phyloP scores from a whole-genome alignment of 2,113 vertebrate genomes.

The Aythya baeri region DNA sequence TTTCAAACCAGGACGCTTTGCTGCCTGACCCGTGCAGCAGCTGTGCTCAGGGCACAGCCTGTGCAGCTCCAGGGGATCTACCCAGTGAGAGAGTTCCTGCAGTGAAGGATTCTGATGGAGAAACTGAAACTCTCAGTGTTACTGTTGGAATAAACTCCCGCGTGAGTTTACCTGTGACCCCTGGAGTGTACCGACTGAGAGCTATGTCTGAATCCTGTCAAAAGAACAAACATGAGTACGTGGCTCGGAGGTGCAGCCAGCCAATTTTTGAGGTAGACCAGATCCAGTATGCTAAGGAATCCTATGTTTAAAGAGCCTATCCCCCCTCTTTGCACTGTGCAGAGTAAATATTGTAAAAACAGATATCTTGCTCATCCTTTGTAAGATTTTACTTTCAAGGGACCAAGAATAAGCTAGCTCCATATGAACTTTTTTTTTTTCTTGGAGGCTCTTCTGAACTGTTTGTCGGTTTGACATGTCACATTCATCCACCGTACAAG shows the following conservation, averaged over 20 bases:
- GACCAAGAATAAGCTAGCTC: conserved; percentile 73
- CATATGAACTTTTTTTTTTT: not conserved
- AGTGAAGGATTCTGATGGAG: not conserved
- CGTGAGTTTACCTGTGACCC: conserved; percentile 29
- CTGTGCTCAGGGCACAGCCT: not conserved
- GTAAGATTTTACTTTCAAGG: not conserved
- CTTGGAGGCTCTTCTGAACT: not conserved
- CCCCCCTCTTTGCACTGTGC: not conserved
- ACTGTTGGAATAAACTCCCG: not conserved
- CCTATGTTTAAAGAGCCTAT: conserved; percentile 85
- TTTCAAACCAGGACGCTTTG: conserved; percentile 62
- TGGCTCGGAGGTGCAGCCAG: conserved; percentile 83
- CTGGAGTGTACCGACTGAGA: conserved; percentile 75
- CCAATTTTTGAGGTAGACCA: conserved; percentile 84
- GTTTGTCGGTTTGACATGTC: not conserved
- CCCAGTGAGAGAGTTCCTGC: not conserved
- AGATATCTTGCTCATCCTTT: not conserved
- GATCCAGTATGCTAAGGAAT: conserved; percentile 88
- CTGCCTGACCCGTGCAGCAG: not conserved
- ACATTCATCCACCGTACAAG: not conserved
- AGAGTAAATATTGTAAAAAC: not conserved
- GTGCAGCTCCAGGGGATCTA: not conserved
- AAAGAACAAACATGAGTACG: conserved; percentile 58
- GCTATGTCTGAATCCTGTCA: conserved; percentile 83
- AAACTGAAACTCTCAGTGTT: not conserved